These are phyloP conservation scores for Campaea margaritaria DNA, from an alignment of 2,888 invertebrate genomes.

Conservation along the genomic window DNA sequence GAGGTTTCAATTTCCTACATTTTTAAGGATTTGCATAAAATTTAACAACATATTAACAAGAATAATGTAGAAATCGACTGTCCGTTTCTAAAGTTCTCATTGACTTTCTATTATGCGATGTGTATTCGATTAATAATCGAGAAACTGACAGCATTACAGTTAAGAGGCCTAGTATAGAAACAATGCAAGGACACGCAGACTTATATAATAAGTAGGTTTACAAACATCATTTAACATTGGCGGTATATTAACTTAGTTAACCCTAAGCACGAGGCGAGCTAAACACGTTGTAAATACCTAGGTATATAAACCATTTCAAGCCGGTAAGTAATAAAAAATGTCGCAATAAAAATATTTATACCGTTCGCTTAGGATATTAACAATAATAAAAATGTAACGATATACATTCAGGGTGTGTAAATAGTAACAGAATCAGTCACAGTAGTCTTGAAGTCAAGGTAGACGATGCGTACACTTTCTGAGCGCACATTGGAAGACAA, in stretches of 20 bases:
- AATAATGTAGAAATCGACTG: constrained; percentile 53
- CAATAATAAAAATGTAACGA: constrained; percentile 54
- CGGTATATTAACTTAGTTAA: constrained; percentile 45
- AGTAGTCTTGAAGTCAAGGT: constrained; percentile 45
- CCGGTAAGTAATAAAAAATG: constrained; percentile 47
- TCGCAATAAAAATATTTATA: constrained; percentile 55
- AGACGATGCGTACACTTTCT: constrained; percentile 44
- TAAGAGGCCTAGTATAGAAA: constrained; percentile 11
- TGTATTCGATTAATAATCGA: no score
- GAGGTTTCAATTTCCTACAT: constrained; percentile 12
- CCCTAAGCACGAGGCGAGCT: constrained; percentile 46
- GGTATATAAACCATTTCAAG: constrained; percentile 55
- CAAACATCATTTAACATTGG: constrained; percentile 12
- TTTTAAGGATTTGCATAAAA: constrained; percentile 52
- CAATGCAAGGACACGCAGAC: constrained; percentile 16
- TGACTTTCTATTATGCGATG: no score
- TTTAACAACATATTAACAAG: constrained; percentile 63
- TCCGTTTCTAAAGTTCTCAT: no score
- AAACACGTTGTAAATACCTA: constrained; percentile 36
- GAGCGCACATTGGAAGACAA: constrained; percentile 72
- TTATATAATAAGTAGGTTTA: background rate
- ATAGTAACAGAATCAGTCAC: constrained; percentile 52
- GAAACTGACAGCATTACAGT: constrained; percentile 42
- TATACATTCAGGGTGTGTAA: constrained; percentile 41
- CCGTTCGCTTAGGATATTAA: constrained; percentile 60